These are phyloP conservation scores for Lucinisca nassula DNA, from an alignment of 2,888 invertebrate species.

Conservation along the genomic window DNA sequence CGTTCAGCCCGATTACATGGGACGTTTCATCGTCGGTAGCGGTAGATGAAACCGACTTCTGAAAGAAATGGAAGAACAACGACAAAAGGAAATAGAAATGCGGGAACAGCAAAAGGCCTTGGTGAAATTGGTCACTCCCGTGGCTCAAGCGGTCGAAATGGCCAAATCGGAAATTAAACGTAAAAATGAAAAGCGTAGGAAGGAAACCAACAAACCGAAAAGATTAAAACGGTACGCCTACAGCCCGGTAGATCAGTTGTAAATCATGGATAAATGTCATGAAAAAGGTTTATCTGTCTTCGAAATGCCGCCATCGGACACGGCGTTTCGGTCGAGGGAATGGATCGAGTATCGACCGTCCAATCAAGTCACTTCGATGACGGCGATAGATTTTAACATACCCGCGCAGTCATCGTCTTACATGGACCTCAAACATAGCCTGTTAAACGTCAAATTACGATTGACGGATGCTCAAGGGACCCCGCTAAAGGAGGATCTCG, in stretches of 20 bases:
- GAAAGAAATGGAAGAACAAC: not conserved
- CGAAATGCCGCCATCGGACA: constrained; percentile 15
- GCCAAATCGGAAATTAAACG: constrained; percentile 30
- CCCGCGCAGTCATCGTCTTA: constrained; percentile 35
- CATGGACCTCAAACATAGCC: constrained; percentile 37
- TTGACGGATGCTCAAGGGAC: constrained; percentile 17
- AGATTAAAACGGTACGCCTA: not conserved
- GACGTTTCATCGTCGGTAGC: constrained; percentile 26
- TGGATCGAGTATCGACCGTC: constrained; percentile 44
- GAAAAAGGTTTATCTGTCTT: constrained; percentile 33
- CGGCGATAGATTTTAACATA: constrained; percentile 41
- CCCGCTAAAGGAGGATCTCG: not conserved
- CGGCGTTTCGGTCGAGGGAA: constrained; percentile 32
- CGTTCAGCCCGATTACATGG: constrained; percentile 28
- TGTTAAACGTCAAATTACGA: constrained; percentile 32
- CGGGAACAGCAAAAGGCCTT: not conserved
- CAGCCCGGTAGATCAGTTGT: not conserved
- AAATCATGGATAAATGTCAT: constrained; percentile 13
- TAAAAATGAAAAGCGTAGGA: not conserved
- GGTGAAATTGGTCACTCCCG: constrained; percentile 40
- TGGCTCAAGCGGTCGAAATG: constrained; percentile 47
- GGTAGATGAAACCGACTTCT: not conserved
- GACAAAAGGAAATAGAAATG: not conserved
- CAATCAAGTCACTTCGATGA: not conserved
- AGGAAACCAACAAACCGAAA: not conserved